phyloP scores from a whole-genome alignment of 1,140 invertebrate species.

The Belonocnema kinseyi region DNA sequence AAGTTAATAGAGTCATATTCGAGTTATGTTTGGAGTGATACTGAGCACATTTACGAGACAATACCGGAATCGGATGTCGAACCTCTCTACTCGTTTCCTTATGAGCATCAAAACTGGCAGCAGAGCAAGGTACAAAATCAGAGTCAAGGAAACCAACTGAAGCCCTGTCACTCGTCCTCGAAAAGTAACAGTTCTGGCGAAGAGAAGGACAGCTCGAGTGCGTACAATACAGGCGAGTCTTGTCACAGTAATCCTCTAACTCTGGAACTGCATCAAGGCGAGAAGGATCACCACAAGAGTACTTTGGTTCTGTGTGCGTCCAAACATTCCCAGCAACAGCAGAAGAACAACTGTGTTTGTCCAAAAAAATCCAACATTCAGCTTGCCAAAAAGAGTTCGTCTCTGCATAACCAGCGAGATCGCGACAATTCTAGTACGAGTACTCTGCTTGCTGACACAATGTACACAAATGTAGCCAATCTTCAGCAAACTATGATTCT shows the following conservation, averaged over 20 bases:
- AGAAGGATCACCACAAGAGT: slow-evolving; percentile 73
- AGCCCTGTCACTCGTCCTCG: slow-evolving; percentile 71
- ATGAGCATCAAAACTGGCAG: slow-evolving; percentile 73
- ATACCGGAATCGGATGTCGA: slow-evolving; percentile 82
- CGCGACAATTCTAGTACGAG: slow-evolving; percentile 41
- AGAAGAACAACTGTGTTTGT: slow-evolving; percentile 62
- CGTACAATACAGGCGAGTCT: slow-evolving; percentile 87
- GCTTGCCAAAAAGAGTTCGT: slow-evolving; percentile 53
- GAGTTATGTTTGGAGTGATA: slow-evolving; percentile 71
- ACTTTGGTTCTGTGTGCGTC: slow-evolving; percentile 74
- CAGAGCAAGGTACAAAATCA: slow-evolving; percentile 33
- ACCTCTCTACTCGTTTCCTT: slow-evolving; percentile 81
- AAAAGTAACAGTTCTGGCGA: slow-evolving; percentile 77
- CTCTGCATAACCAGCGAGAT: slow-evolving; percentile 58
- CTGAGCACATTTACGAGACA: slow-evolving; percentile 83
- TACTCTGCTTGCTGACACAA: slow-evolving; percentile 75
- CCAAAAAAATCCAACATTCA: slow-evolving; percentile 62
- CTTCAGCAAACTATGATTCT: slow-evolving; percentile 84
- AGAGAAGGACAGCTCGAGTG: slow-evolving; percentile 83
- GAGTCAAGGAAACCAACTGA: slow-evolving; percentile 48
- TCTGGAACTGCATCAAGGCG: slow-evolving; percentile 77
- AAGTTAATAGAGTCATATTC: slow-evolving; percentile 65
- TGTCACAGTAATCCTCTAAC: slow-evolving; percentile 84
- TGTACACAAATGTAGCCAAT: slow-evolving; percentile 86
- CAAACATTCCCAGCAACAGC: slow-evolving; percentile 45